Conservation (phyloP, 2,113 vertebrate genomes). For the Phycodurus eques region DNA sequence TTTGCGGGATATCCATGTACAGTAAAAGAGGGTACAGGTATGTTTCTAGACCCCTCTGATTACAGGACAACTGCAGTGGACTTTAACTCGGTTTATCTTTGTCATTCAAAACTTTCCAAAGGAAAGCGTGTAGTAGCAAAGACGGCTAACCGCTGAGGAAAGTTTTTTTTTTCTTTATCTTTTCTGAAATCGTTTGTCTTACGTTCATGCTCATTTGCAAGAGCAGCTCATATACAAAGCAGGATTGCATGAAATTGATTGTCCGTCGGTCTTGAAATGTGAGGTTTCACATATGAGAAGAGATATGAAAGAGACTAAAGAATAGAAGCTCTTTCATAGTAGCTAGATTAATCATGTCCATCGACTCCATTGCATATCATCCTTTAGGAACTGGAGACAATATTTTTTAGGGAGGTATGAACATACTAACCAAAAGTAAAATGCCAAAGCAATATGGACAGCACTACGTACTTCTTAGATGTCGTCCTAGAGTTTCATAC, state of each 20-base stretch:
- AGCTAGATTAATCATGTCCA: background rate
- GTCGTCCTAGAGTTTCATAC: background rate
- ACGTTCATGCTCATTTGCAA: conserved; percentile 10
- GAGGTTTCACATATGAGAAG: conserved; percentile 1
- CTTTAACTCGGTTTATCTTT: background rate
- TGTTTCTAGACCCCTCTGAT: background rate
- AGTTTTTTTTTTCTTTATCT: background rate
- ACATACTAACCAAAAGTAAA: background rate
- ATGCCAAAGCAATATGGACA: background rate
- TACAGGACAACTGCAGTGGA: background rate
- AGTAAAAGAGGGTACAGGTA: background rate
- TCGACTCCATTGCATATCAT: conserved; percentile 5
- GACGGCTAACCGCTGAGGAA: background rate
- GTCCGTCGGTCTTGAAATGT: conserved; percentile 7
- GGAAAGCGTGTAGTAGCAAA: background rate
- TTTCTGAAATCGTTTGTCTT: conserved; percentile 7
- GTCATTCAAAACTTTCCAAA: background rate
- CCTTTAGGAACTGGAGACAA: background rate
- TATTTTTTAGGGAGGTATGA: background rate
- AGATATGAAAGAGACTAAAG: conserved; percentile 7
- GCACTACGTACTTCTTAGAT: no score
- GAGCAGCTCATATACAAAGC: conserved; percentile 2
- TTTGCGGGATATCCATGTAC: no score
- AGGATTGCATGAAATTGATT: conserved; percentile 18
- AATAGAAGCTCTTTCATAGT: background rate